phyloP scores from a whole-genome alignment of 2,113 vertebrate species.

The Neodon shergylaensis region DNA sequence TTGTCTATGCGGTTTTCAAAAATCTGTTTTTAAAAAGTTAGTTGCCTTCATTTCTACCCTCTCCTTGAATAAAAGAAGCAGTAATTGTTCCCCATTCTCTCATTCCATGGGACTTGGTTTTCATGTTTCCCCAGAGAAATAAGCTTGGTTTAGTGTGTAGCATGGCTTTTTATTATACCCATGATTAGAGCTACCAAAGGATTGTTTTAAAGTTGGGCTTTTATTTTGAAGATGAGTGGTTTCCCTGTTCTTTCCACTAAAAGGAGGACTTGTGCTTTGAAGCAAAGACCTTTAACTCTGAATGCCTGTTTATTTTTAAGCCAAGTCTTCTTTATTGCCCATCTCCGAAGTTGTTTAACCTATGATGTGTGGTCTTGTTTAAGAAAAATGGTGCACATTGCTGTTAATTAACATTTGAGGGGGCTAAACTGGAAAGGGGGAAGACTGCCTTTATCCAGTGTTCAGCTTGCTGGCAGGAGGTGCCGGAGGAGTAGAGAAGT shows the following conservation, averaged over 20 bases:
- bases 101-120: neutral
- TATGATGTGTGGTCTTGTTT: slow-evolving; percentile 11
- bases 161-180: neutral
- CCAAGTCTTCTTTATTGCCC: neutral
- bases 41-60: slow-evolving; percentile 13
- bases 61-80: slow-evolving; percentile 3
- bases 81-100: neutral
- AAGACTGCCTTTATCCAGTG: neutral
- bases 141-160: neutral
- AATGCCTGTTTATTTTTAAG: neutral
- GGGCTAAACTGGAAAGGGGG: slow-evolving; percentile 10
- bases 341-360: slow-evolving; percentile 23
- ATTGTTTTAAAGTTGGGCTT: slow-evolving; percentile 35
- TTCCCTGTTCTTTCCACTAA: neutral
- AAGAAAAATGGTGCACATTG: slow-evolving; percentile 28
- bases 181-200: neutral
- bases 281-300: neutral
- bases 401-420: slow-evolving; percentile 38
- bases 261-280: neutral
- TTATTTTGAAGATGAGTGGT: slow-evolving; percentile 16
- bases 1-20: neutral
- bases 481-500: slow-evolving; percentile 31
- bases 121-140: slow-evolving; percentile 35
- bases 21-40: neutral
- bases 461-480: neutral